phyloP scores from a whole-genome alignment of 2,888 invertebrate species.

The Cephus pygmeus region DNA sequence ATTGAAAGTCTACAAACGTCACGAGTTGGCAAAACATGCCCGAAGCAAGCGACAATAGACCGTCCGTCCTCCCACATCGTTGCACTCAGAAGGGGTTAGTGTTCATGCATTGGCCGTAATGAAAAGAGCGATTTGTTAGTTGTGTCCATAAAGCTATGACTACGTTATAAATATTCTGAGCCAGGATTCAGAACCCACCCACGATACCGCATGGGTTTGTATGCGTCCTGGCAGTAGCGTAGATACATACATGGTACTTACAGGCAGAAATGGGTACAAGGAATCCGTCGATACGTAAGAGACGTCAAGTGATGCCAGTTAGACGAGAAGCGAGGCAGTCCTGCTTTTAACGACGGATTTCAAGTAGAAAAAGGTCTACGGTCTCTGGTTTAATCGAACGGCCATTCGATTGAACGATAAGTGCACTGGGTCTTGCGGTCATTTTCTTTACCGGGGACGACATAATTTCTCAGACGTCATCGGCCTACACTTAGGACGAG shows the following conservation, averaged over 20 bases:
- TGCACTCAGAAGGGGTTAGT: background rate
- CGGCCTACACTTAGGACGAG: background rate
- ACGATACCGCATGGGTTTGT: background rate
- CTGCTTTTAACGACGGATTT: background rate
- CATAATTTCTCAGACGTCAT: background rate
- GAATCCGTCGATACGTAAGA: background rate
- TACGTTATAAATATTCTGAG: background rate
- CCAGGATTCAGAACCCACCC: background rate
- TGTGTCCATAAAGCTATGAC: background rate
- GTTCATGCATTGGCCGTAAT: background rate
- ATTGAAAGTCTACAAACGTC: background rate
- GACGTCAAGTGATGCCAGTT: background rate
- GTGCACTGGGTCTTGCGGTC: background rate
- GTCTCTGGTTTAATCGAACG: background rate
- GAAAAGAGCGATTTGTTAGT: background rate
- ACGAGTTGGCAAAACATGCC: background rate
- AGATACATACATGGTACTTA: background rate
- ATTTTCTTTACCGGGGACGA: background rate
- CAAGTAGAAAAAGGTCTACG: background rate
- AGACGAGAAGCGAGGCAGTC: background rate
- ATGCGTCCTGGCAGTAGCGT: no score
- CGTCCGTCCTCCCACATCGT: conserved; percentile 1
- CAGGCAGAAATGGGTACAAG: background rate
- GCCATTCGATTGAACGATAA: background rate
- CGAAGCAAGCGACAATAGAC: background rate